Percentiles rank a stretch among this genome's conserved stretches.
phyloP scores from a whole-genome alignment of 2,888 invertebrate species.

The Eurytoma adleriae region DNA sequence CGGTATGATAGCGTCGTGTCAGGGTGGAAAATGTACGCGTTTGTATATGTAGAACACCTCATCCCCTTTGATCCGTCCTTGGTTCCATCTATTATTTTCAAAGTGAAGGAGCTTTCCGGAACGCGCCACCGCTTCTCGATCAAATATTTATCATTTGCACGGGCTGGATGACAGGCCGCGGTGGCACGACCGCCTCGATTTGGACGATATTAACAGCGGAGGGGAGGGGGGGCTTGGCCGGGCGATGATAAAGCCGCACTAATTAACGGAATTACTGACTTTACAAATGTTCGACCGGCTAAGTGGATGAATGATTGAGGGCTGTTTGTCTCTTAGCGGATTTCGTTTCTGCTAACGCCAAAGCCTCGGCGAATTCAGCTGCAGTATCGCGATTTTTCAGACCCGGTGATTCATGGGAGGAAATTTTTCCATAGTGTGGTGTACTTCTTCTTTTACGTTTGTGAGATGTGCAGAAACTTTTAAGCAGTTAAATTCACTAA shows the following conservation, averaged over 20 bases:
- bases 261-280: slow-evolving; percentile 22
- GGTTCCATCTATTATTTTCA: slow-evolving; percentile 33
- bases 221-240: background rate
- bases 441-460: too few relatives aligned
- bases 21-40: background rate
- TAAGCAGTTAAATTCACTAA: too few relatives aligned
- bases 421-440: too few relatives aligned
- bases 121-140: slow-evolving; percentile 2
- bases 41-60: background rate
- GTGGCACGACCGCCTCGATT: background rate
- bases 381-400: too few relatives aligned
- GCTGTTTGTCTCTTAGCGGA: too few relatives aligned
- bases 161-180: background rate
- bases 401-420: too few relatives aligned
- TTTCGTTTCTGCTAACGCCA: too few relatives aligned
- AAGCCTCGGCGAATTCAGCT: too few relatives aligned
- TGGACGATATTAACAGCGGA: background rate
- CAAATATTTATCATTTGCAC: slow-evolving; percentile 39
- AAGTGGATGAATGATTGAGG: slow-evolving; percentile 1
- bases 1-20: slow-evolving; percentile 2
- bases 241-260: slow-evolving; percentile 3
- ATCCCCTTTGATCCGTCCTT: background rate
- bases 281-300: background rate
- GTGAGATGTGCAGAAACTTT: too few relatives aligned
- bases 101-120: background rate